These are phyloP conservation scores for Oncorhynchus tshawytscha DNA, from an alignment of 2,113 vertebrate species.

Conservation along the genomic window DNA sequence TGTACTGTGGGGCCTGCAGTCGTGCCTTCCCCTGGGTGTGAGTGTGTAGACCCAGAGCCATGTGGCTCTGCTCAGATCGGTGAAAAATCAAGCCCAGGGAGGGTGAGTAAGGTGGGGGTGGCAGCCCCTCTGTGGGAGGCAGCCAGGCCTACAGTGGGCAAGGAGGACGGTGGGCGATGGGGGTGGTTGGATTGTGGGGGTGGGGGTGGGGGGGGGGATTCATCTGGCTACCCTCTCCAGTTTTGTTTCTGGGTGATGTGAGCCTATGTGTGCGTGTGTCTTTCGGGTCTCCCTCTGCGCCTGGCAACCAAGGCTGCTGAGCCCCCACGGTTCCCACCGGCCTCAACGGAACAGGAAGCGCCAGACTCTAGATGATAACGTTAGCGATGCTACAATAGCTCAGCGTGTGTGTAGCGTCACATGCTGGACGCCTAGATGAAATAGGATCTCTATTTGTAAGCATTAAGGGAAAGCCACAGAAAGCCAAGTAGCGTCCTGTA, in stretches of 20 bases:
- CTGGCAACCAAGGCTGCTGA: conserved; percentile 10
- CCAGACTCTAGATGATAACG: no score
- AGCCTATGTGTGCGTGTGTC: no score
- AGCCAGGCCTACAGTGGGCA: conserved; percentile 43
- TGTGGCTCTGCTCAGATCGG: conserved; percentile 42
- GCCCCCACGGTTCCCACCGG: background rate
- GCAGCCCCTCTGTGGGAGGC: conserved; percentile 49
- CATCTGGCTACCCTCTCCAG: conserved; percentile 11
- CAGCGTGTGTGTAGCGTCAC: no score
- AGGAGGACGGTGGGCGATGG: background rate
- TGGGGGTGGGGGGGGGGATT: conserved; percentile 27
- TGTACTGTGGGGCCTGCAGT: conserved; percentile 60
- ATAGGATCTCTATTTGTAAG: no score
- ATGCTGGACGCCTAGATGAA: no score
- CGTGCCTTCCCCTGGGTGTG: conserved; percentile 49
- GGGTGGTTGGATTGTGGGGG: conserved; percentile 12
- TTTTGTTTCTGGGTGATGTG: background rate
- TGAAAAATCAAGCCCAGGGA: background rate
- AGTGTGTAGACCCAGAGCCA: conserved; percentile 55
- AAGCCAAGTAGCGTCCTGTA: no score
- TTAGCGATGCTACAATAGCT: no score
- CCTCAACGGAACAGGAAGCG: background rate
- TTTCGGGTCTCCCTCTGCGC: background rate
- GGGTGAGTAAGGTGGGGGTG: conserved; percentile 7
- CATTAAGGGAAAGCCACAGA: no score